Evolutionary conservation across 2,888 invertebrate genomes (phyloP).

Genomic region (Cosmia trapezina): DNA sequence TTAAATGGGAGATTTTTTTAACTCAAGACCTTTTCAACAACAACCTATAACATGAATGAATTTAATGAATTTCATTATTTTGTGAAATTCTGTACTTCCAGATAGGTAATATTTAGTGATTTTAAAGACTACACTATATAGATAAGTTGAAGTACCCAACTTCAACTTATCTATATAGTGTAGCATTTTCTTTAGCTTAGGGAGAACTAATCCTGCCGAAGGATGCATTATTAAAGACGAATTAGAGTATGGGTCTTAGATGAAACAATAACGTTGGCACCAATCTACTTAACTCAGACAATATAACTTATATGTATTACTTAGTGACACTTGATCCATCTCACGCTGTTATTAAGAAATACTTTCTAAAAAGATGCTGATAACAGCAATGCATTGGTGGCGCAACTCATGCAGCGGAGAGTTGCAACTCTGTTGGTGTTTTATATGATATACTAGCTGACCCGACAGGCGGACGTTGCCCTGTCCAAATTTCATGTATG

Average conservation of each 20-base stretch:
- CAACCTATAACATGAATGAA: neutral
- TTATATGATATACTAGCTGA: neutral
- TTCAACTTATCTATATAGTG: neutral
- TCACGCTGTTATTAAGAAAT: neutral
- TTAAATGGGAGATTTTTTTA: slow-evolving; percentile 9
- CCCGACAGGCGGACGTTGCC: too few species aligned
- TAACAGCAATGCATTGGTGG: slow-evolving; percentile 5
- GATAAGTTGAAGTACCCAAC: too few species aligned
- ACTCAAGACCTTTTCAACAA: neutral
- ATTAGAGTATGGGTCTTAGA: neutral
- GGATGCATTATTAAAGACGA: neutral
- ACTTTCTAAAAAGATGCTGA: slow-evolving; percentile 1
- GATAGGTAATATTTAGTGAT: neutral
- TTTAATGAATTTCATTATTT: neutral
- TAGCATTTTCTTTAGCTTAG: too few species aligned
- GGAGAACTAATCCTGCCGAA: too few species aligned
- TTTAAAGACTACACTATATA: too few species aligned
- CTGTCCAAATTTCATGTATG: too few species aligned
- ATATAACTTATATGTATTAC: too few species aligned
- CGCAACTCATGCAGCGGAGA: neutral
- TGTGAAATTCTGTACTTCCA: neutral
- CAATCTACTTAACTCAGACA: neutral
- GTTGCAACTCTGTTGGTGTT: neutral
- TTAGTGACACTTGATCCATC: slow-evolving; percentile 3
- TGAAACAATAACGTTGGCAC: neutral